A percentile compares a stretch with the other conserved stretches of the same genome.
Conservation (phyloP, 2,888 invertebrate species). For the Oligia fasciuncula region DNA sequence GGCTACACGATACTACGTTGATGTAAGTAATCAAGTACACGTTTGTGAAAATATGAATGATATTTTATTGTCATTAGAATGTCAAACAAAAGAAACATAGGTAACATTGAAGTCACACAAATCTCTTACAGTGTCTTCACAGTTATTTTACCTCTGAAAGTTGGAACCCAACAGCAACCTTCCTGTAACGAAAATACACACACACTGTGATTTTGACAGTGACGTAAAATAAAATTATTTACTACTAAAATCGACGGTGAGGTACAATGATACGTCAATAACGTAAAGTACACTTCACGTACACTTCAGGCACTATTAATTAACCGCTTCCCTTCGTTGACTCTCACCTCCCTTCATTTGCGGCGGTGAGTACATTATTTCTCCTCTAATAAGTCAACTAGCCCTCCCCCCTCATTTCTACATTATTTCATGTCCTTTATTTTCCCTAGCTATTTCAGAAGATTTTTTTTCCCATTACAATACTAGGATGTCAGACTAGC, state of each 20-base stretch:
- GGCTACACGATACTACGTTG: neutral
- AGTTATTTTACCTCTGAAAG: neutral
- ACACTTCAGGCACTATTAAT: constrained; percentile 25
- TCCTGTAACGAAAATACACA: neutral
- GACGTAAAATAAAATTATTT: neutral
- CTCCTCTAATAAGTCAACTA: constrained; percentile 25
- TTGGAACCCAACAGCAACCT: neutral
- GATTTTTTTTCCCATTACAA: neutral
- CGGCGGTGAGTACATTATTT: constrained; percentile 13
- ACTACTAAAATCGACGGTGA: neutral
- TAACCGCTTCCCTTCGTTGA: neutral
- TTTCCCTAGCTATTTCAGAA: neutral
- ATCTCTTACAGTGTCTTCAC: neutral
- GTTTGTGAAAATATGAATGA: neutral
- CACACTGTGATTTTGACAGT: neutral
- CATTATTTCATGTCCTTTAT: constrained; percentile 15
- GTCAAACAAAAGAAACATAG: neutral
- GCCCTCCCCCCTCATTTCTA: neutral
- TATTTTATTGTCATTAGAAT: neutral
- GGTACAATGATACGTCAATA: neutral
- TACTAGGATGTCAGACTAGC: neutral
- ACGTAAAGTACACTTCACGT: neutral
- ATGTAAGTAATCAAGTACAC: neutral
- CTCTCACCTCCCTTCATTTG: constrained; percentile 14
- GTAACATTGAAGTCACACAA: neutral